Percentiles rank a stretch among this genome's conserved stretches.
Evolutionary conservation across 2,888 invertebrate species (phyloP).

Genomic region (Copidosoma aretas): DNA sequence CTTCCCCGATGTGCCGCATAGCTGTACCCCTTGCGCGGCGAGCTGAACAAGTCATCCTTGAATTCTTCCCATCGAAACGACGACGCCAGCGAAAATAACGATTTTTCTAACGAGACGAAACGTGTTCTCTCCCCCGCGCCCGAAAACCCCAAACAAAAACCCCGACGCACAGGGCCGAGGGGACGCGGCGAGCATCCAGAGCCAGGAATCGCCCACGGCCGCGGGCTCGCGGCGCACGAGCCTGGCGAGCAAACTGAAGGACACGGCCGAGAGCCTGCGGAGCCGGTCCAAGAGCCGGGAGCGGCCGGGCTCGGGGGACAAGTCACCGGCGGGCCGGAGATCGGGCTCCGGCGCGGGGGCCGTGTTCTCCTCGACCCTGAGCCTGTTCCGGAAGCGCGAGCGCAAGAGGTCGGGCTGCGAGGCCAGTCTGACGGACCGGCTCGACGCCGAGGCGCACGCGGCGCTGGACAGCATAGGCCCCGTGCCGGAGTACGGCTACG

Average conservation of each 20-base stretch:
- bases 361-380: slow-evolving; percentile 61
- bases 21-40: too few relatives aligned
- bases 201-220: slow-evolving; percentile 57
- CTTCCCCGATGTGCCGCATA: too few relatives aligned
- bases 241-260: slow-evolving; percentile 59
- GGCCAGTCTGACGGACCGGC: slow-evolving; percentile 35
- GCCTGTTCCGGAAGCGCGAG: slow-evolving; percentile 59
- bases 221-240: slow-evolving; percentile 55
- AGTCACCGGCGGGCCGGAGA: slow-evolving; percentile 16
- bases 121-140: too few relatives aligned
- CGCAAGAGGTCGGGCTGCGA: slow-evolving; percentile 52
- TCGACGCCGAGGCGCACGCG: slow-evolving; percentile 21
- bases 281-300: slow-evolving; percentile 61
- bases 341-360: slow-evolving; percentile 42
- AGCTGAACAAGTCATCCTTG: too few relatives aligned
- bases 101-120: too few relatives aligned
- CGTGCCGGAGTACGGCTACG: slow-evolving; percentile 55
- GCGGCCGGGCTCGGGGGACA: slow-evolving; percentile 42
- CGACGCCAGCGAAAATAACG: too few relatives aligned
- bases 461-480: slow-evolving; percentile 37
- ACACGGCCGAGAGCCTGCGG: slow-evolving; percentile 61
- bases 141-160: too few relatives aligned
- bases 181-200: slow-evolving; percentile 52
- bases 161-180: slow-evolving; percentile 50
- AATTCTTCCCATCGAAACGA: too few relatives aligned